phyloP scores from a whole-genome alignment of 2,113 vertebrate genomes.

The Hassar affinis region DNA sequence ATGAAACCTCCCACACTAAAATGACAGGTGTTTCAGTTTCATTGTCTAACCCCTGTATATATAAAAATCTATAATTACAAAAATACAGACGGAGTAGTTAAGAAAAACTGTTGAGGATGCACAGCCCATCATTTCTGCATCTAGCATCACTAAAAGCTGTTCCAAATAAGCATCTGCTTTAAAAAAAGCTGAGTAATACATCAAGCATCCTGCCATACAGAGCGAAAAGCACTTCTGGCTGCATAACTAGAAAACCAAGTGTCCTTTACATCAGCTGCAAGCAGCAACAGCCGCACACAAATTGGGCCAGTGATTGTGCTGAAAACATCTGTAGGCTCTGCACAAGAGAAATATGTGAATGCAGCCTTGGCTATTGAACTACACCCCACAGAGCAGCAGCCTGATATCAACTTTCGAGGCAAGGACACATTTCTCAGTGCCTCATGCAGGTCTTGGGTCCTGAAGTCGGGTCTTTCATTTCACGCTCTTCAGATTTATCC shows the following conservation, averaged over 20 bases:
- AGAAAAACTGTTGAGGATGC: not conserved
- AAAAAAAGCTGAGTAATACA: not conserved
- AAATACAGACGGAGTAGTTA: not conserved
- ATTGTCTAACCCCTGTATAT: too few species aligned
- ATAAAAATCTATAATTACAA: too few species aligned
- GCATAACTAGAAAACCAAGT: constrained; percentile 54
- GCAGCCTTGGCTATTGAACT: constrained; percentile 15
- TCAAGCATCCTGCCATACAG: not conserved
- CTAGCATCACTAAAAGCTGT: not conserved
- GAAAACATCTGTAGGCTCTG: constrained; percentile 18
- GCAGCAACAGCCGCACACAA: constrained; percentile 39
- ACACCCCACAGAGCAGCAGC: constrained; percentile 22
- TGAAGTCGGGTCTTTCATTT: constrained; percentile 39
- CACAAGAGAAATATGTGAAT: constrained; percentile 1
- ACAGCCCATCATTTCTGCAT: not conserved
- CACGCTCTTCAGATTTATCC: constrained; percentile 58
- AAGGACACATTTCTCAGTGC: not conserved
- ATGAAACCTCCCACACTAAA: too few species aligned
- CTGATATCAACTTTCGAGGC: constrained; percentile 28
- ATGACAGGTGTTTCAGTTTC: too few species aligned
- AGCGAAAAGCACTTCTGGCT: constrained; percentile 48
- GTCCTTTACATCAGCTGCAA: constrained; percentile 19
- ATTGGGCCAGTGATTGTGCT: constrained; percentile 40
- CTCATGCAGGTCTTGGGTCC: constrained; percentile 23
- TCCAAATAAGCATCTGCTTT: not conserved